Evolutionary conservation across 2,113 vertebrate genomes (phyloP).

Genomic region (Pachypanchax playfairii): DNA sequence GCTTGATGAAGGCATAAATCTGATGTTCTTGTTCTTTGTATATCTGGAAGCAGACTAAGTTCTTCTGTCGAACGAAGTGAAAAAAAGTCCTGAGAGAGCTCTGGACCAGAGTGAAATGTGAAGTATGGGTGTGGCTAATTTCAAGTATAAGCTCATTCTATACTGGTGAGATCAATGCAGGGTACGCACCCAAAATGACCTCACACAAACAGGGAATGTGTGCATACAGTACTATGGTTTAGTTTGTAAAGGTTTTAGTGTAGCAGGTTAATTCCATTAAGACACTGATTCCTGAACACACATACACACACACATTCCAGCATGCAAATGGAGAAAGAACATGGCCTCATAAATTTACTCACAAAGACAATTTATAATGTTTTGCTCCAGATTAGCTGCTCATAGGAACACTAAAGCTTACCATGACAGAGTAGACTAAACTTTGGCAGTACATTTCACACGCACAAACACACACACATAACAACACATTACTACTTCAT

Average conservation of each 20-base stretch:
- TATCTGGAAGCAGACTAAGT: slow-evolving; percentile 4
- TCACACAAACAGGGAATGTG: slow-evolving; percentile 56
- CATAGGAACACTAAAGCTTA: slow-evolving; percentile 74
- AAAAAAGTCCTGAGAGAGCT: slow-evolving; percentile 25
- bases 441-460: slow-evolving; percentile 52
- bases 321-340: slow-evolving; percentile 51
- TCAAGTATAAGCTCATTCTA: slow-evolving; percentile 60
- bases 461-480: slow-evolving; percentile 12
- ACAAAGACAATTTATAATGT: slow-evolving; percentile 60
- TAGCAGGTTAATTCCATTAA: slow-evolving; percentile 47
- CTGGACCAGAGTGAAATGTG: slow-evolving; percentile 30
- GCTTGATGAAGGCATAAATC: slow-evolving; percentile 14
- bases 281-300: slow-evolving; percentile 4
- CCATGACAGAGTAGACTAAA: slow-evolving; percentile 40
- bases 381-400: slow-evolving; percentile 52
- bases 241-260: slow-evolving; percentile 14
- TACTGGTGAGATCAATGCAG: slow-evolving; percentile 63
- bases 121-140: slow-evolving; percentile 57
- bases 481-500: slow-evolving; percentile 32
- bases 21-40: background rate
- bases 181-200: slow-evolving; percentile 45
- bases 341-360: slow-evolving; percentile 51
- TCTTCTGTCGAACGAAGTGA: slow-evolving; percentile 27
- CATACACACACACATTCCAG: slow-evolving; percentile 44
- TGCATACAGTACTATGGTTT: slow-evolving; percentile 18